Evolutionary conservation across 2,888 invertebrate genomes (phyloP).

Genomic region (Ellobium chinense): DNA sequence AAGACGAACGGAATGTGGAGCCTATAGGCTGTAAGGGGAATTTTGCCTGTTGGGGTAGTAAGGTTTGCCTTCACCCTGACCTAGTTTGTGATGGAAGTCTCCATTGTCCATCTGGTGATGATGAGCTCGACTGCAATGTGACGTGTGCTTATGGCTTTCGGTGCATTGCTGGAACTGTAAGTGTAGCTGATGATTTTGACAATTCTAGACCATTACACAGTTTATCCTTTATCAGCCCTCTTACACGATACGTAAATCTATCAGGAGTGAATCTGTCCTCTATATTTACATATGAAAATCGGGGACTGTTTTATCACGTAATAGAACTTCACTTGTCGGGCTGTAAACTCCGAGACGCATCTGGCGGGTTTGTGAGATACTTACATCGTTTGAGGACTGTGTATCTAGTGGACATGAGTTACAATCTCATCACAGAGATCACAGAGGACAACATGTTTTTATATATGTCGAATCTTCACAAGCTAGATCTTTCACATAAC

Average conservation of each 20-base stretch:
- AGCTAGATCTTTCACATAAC: neutral
- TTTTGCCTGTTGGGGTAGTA: slow-evolving; percentile 2
- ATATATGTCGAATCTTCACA: neutral
- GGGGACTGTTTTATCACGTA: neutral
- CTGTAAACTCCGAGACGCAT: neutral
- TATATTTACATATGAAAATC: neutral
- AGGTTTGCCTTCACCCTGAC: neutral
- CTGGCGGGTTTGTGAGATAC: too few relatives aligned
- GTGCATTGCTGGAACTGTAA: neutral
- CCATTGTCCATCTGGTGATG: neutral
- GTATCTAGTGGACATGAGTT: neutral
- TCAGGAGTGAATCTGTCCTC: neutral
- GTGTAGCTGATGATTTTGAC: neutral
- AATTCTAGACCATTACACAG: neutral
- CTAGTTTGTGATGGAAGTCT: neutral
- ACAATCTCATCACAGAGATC: neutral
- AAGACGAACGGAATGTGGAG: neutral
- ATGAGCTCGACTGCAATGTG: neutral
- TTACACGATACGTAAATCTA: neutral
- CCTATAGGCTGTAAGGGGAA: neutral
- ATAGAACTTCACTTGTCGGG: neutral
- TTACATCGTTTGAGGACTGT: too few relatives aligned
- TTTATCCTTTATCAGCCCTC: neutral
- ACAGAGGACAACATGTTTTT: neutral
- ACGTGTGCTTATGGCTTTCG: neutral